Conservation (phyloP, 2,888 invertebrate species). For the Gymnoscelis rufifasciata region DNA sequence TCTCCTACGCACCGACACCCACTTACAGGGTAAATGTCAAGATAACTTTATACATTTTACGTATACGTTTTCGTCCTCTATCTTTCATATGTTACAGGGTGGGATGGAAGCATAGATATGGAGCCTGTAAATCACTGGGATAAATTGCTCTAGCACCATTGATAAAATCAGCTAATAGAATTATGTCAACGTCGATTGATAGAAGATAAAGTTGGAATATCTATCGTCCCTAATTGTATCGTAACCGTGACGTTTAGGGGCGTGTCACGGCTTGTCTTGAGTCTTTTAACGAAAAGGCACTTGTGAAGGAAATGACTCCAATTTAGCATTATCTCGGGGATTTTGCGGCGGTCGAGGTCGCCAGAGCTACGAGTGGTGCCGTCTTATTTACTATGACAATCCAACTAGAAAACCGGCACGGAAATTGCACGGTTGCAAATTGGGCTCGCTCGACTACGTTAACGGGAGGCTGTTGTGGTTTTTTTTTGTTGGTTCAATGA, state of each 20-base stretch:
- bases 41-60: constrained; percentile 6
- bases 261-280: constrained; percentile 48
- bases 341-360: constrained; percentile 48
- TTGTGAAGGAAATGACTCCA: constrained; percentile 66
- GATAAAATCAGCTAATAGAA: constrained; percentile 34
- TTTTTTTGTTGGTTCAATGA: constrained; percentile 28
- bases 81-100: not conserved
- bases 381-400: constrained; percentile 53
- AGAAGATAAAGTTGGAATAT: constrained; percentile 33
- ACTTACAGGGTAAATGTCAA: constrained; percentile 9
- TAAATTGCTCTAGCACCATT: constrained; percentile 9
- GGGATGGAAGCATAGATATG: not conserved
- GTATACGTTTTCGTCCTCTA: constrained; percentile 2
- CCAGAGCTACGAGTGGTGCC: constrained; percentile 40
- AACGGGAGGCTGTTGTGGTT: constrained; percentile 31
- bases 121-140: constrained; percentile 20
- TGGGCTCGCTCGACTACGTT: constrained; percentile 40
- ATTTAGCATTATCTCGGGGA: constrained; percentile 66
- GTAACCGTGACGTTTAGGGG: constrained; percentile 52
- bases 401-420: constrained; percentile 51
- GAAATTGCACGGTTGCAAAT: constrained; percentile 50
- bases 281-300: constrained; percentile 36
- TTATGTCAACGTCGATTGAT: constrained; percentile 37
- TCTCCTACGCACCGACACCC: constrained; percentile 5
- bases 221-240: constrained; percentile 50